Conservation (phyloP, 2,797 vertebrate species). For the Furcifer pardalis region DNA sequence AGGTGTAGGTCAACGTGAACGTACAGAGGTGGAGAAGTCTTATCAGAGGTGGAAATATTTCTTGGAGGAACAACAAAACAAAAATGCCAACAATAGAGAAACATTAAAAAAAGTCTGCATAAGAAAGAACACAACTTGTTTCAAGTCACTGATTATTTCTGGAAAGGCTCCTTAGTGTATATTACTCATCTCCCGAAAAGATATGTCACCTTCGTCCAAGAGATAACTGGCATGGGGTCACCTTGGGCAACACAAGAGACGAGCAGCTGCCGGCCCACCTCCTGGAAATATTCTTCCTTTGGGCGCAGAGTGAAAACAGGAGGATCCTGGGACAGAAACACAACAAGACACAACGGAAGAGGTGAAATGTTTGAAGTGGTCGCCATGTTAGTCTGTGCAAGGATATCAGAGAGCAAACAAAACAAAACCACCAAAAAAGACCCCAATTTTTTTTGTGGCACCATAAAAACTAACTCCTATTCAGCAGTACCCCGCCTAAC, state of each 20-base stretch:
- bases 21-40: neutral
- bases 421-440: too few species aligned
- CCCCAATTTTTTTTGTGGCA: too few species aligned
- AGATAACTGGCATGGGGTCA: conserved; percentile 86
- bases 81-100: neutral
- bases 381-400: too few species aligned
- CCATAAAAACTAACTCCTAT: too few species aligned
- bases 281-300: conserved; percentile 90
- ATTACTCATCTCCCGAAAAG: neutral
- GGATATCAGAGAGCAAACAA: too few species aligned
- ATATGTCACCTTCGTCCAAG: conserved; percentile 88
- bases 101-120: neutral
- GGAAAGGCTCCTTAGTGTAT: neutral
- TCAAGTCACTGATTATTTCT: neutral
- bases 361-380: neutral
- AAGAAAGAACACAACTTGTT: neutral
- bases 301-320: conserved; percentile 83
- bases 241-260: conserved; percentile 86
- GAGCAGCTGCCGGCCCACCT: conserved; percentile 89
- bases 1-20: neutral
- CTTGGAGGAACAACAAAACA: neutral
- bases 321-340: conserved; percentile 82
- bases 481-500: too few species aligned
- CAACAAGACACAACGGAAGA: too few species aligned
- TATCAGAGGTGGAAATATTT: too few species aligned